Evolutionary conservation across 2,113 vertebrate genomes (phyloP).

Genomic region (Phaethornis superciliosus): DNA sequence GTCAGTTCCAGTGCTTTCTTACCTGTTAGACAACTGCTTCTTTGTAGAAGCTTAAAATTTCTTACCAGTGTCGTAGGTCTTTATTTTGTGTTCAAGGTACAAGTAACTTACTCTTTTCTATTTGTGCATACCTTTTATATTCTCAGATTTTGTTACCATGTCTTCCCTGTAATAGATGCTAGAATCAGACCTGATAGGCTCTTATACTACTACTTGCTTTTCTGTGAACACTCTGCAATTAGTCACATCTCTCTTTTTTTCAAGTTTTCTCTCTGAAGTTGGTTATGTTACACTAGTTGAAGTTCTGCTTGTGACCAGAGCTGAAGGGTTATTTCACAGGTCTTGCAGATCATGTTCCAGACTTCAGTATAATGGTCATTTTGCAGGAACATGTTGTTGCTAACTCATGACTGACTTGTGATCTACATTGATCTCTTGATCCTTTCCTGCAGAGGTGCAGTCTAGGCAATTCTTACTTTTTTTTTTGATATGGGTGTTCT

Average conservation of each 20-base stretch:
- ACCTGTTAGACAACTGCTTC: neutral
- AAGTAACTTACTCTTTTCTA: neutral
- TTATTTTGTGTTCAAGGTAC: neutral
- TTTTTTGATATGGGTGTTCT: neutral
- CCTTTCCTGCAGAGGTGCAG: neutral
- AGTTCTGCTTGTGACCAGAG: neutral
- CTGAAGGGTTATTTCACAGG: neutral
- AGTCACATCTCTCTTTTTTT: neutral
- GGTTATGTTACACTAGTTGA: neutral
- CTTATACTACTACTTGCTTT: neutral
- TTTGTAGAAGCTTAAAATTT: neutral
- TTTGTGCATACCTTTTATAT: neutral
- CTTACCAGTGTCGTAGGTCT: neutral
- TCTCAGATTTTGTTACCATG: neutral
- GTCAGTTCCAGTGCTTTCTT: neutral
- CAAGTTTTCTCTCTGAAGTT: neutral
- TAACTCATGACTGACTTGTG: neutral
- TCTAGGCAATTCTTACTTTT: neutral
- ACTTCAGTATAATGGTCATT: neutral
- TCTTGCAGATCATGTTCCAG: neutral
- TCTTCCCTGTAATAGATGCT: neutral
- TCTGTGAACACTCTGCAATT: neutral
- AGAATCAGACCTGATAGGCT: neutral
- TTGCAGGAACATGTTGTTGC: neutral
- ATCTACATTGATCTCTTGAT: neutral